Evolutionary conservation across 2,888 invertebrate genomes (phyloP).

Genomic region (Bombylius major): DNA sequence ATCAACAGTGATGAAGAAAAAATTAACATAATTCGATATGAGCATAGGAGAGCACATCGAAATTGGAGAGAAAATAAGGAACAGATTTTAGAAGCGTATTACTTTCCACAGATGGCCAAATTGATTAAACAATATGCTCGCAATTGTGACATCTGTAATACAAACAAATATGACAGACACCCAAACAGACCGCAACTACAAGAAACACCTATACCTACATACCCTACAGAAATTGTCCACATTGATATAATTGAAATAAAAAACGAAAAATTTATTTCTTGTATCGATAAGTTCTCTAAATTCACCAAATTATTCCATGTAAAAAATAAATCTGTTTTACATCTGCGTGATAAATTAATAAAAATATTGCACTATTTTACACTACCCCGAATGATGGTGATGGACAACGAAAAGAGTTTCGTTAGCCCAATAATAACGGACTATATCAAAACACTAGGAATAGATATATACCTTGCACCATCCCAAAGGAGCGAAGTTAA

Average conservation of each 20-base stretch:
- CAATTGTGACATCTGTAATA: neutral
- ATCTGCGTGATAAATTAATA: neutral
- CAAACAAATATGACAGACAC: neutral
- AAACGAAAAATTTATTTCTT: constrained; percentile 1
- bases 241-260: neutral
- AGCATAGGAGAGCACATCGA: constrained; percentile 6
- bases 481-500: constrained; percentile 3
- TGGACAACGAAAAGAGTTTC: constrained; percentile 4
- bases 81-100: neutral
- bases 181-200: neutral
- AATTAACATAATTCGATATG: constrained; percentile 3
- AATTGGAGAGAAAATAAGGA: constrained; percentile 2
- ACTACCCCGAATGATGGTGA: neutral
- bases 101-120: neutral
- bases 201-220: neutral
- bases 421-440: neutral
- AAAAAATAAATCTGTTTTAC: constrained; percentile 1
- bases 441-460: constrained; percentile 2
- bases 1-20: constrained; percentile 1
- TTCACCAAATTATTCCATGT: constrained; percentile 1
- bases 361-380: constrained; percentile 1
- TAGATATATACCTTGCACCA: neutral
- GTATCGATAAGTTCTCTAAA: constrained; percentile 3
- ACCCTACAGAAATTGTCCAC: neutral
- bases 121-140: neutral